A percentile compares a stretch with the other conserved stretches of the same genome.
Evolutionary conservation across 2,797 vertebrate species (phyloP).

Genomic region (Sphenopsis melanotis): DNA sequence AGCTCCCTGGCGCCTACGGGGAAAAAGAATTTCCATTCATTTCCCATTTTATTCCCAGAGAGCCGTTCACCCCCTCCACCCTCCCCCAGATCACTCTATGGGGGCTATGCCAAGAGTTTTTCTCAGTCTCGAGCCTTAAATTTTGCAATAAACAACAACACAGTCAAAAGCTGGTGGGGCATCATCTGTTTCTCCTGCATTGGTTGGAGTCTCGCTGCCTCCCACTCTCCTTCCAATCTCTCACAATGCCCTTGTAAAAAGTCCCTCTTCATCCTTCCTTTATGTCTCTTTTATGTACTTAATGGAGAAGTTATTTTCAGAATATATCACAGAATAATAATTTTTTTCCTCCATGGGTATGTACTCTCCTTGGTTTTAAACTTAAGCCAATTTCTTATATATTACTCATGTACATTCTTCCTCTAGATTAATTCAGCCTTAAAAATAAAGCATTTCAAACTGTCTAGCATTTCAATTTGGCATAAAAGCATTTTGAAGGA

Average conservation of each 20-base stretch:
- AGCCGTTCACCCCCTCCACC: accelerated
- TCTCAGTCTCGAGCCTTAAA: not conserved
- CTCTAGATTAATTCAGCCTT: not conserved
- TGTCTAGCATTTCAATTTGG: not conserved
- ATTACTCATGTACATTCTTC: not conserved
- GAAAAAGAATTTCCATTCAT: accelerated
- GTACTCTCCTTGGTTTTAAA: not conserved
- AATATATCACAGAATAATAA: not conserved
- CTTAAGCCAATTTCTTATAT: not conserved
- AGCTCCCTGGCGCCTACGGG: accelerated
- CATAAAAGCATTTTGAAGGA: not conserved
- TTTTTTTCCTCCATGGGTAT: not conserved
- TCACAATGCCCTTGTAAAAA: not conserved
- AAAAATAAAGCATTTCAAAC: not conserved
- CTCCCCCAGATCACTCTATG: not conserved
- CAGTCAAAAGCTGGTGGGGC: no score
- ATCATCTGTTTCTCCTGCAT: not conserved
- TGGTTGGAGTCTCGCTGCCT: not conserved
- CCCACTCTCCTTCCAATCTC: not conserved
- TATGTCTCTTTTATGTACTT: not conserved
- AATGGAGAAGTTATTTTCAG: not conserved
- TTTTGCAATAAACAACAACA: not conserved
- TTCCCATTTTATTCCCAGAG: not conserved
- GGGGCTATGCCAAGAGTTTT: no score
- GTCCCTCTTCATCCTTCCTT: not conserved